A percentile compares a stretch with the other conserved stretches of the same genome.
Evolutionary conservation across 2,888 invertebrate genomes (phyloP).

Genomic region (Microplitis deprimator): DNA sequence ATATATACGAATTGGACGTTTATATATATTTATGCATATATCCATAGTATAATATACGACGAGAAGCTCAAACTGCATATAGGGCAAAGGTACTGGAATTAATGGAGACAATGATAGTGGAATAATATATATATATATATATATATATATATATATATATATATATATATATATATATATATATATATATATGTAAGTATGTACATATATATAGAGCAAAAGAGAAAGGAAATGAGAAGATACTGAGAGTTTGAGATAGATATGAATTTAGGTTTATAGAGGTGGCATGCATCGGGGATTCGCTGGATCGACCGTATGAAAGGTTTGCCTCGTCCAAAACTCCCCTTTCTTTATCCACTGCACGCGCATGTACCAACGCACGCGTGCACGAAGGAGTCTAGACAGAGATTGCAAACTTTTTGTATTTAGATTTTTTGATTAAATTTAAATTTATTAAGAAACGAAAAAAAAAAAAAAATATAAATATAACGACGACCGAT

Average conservation of each 20-base stretch:
- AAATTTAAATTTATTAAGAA: constrained; percentile 50
- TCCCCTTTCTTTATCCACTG: constrained; percentile 51
- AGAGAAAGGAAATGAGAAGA: constrained; percentile 34
- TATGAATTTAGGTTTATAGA: constrained; percentile 11
- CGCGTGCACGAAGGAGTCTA: constrained; percentile 58
- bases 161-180: constrained; percentile 10
- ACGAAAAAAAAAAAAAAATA: neutral
- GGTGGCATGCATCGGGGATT: constrained; percentile 43
- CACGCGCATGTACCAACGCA: constrained; percentile 41
- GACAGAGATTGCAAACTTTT: constrained; percentile 53
- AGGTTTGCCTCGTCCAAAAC: constrained; percentile 57
- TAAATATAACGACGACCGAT: neutral
- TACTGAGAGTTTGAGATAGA: constrained; percentile 41
- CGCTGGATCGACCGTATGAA: constrained; percentile 51
- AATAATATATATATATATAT: constrained; percentile 12
- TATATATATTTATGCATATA: constrained; percentile 39
- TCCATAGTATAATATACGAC: constrained; percentile 52
- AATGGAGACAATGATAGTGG: constrained; percentile 40
- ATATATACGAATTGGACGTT: constrained; percentile 28
- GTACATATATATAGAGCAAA: constrained; percentile 33
- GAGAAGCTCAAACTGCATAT: constrained; percentile 61
- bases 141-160: constrained; percentile 14
- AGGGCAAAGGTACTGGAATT: constrained; percentile 51
- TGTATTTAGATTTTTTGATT: constrained; percentile 37
- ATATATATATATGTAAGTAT: constrained; percentile 11